Conservation (phyloP, 2,797 vertebrate genomes). For the Sebastes trivittatus region DNA sequence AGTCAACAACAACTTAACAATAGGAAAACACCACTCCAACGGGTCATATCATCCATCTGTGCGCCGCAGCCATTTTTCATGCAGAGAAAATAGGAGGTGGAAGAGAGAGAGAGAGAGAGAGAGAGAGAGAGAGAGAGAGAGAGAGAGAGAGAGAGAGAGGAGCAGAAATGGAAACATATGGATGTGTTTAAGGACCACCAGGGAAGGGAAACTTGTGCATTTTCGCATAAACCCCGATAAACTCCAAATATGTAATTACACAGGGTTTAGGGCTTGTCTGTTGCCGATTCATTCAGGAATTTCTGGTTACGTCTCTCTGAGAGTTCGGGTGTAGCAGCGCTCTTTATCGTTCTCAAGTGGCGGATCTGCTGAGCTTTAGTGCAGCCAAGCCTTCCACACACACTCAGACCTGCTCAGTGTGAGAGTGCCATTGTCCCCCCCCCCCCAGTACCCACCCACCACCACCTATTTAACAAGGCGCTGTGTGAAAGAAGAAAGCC, state of each 20-base stretch:
- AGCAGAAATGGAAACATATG: constrained; percentile 87
- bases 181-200: constrained; percentile 91
- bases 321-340: constrained; percentile 69
- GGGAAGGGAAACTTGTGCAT: constrained; percentile 88
- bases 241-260: constrained; percentile 91
- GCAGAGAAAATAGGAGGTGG: constrained; percentile 56
- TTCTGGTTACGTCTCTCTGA: constrained; percentile 82
- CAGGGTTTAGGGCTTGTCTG: constrained; percentile 86
- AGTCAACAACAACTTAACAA: constrained; percentile 83
- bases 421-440: constrained; percentile 71
- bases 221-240: constrained; percentile 88
- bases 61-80: constrained; percentile 70
- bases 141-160: constrained; percentile 68
- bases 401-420: constrained; percentile 64
- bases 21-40: constrained; percentile 75
- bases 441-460: neutral
- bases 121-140: neutral
- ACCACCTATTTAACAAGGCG: constrained; percentile 76
- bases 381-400: constrained; percentile 59
- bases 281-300: constrained; percentile 87
- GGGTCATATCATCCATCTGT: constrained; percentile 74
- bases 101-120: constrained; percentile 37
- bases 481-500: constrained; percentile 76
- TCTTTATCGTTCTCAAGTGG: constrained; percentile 79
- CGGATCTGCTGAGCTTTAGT: constrained; percentile 71